Evolutionary conservation across 1,140 invertebrate species (phyloP).

Genomic region (Radopholus similis): DNA sequence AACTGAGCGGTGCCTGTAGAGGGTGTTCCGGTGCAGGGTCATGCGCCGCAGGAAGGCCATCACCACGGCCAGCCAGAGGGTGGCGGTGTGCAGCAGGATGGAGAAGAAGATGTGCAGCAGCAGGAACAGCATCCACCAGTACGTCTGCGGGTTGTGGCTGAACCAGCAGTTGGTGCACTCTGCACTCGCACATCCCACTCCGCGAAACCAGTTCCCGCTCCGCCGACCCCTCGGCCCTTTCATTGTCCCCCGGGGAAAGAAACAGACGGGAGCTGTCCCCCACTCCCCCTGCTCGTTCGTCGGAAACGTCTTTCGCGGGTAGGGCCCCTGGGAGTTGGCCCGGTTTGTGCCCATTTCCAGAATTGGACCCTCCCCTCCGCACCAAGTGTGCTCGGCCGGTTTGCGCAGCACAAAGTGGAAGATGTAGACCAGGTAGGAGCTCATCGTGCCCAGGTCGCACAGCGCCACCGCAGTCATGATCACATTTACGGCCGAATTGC

Average conservation of each 20-base stretch:
- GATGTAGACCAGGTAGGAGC: conserved; percentile 53
- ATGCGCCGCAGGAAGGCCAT: conserved; percentile 56
- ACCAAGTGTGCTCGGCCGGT: conserved; percentile 18
- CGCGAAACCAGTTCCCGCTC: background rate
- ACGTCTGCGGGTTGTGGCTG: conserved; percentile 40
- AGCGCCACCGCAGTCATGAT: conserved; percentile 54
- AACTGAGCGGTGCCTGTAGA: background rate
- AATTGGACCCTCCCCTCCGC: background rate
- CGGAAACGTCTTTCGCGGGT: background rate
- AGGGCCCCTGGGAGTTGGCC: background rate
- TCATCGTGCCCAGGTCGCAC: conserved; percentile 58
- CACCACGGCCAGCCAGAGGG: conserved; percentile 53
- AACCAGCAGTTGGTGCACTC: background rate
- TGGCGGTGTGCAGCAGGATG: conserved; percentile 54
- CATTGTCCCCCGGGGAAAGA: background rate
- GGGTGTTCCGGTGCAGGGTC: conserved; percentile 40
- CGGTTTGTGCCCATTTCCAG: background rate
- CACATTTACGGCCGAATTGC: conserved; percentile 46
- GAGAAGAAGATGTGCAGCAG: conserved; percentile 51
- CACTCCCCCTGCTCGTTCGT: background rate
- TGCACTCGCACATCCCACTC: background rate
- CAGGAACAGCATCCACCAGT: conserved; percentile 50
- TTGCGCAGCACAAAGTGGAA: conserved; percentile 48
- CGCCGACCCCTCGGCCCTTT: background rate
- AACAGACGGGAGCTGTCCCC: background rate